Conservation (phyloP, 2,797 vertebrate genomes). For the Chaetophractus vellerosus region DNA sequence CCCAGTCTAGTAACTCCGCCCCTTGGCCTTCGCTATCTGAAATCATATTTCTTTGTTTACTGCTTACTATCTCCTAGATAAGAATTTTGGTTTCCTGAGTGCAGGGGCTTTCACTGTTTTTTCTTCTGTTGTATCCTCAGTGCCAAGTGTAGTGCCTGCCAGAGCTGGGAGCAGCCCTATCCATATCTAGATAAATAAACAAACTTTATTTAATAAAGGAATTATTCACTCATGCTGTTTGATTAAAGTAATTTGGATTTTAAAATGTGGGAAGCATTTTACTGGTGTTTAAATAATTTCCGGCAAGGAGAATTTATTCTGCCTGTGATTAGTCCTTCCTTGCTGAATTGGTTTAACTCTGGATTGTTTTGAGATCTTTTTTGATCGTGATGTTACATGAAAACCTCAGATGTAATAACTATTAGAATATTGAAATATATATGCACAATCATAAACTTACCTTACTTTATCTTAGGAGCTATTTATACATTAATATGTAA, state of each 20-base stretch:
- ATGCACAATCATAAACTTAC: not conserved
- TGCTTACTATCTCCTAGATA: not conserved
- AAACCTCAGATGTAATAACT: not conserved
- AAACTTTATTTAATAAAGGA: not conserved
- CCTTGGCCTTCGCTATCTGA: not conserved
- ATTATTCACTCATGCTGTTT: not conserved
- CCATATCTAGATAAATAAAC: not conserved
- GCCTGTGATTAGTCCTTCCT: not conserved
- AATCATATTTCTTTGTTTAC: not conserved
- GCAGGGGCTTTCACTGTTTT: not conserved
- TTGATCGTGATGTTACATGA: not conserved
- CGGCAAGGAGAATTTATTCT: not conserved
- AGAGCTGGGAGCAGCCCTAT: not conserved
- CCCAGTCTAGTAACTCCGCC: not conserved
- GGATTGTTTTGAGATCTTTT: conserved; percentile 25
- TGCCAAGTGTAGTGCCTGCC: not conserved
- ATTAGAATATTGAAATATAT: conserved; percentile 16
- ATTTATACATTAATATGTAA: not conserved
- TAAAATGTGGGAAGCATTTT: not conserved
- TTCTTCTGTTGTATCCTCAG: not conserved
- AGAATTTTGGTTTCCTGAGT: not conserved
- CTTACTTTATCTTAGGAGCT: not conserved
- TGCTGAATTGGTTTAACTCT: not conserved
- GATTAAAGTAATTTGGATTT: conserved; percentile 2
- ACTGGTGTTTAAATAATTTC: not conserved